Evolutionary conservation across 2,888 invertebrate genomes (phyloP).

Genomic region (Morpho achilles): DNA sequence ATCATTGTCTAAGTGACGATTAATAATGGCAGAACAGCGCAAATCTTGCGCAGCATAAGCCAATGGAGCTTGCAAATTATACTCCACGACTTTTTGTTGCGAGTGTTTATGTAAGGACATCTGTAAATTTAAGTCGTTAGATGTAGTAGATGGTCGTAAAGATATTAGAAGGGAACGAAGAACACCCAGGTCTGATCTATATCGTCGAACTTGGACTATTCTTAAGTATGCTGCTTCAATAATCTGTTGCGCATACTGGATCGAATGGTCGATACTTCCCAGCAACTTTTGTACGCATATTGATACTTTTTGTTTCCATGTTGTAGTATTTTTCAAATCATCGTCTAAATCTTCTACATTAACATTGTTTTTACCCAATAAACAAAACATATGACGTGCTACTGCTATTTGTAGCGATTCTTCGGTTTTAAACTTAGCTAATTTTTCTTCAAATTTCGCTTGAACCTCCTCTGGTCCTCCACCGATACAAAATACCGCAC

Average conservation of each 20-base stretch:
- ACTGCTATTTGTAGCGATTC: conserved; percentile 35
- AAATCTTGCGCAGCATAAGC: conserved; percentile 36
- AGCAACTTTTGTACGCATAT: conserved; percentile 37
- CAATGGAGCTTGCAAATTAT: conserved; percentile 39
- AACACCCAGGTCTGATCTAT: conserved; percentile 24
- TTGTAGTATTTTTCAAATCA: conserved; percentile 9
- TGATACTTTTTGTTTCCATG: conserved; percentile 42
- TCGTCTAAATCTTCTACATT: conserved; percentile 25
- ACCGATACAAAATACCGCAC: conserved; percentile 50
- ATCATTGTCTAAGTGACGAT: conserved; percentile 38
- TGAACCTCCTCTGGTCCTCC: conserved; percentile 42
- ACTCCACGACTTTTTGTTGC: conserved; percentile 36
- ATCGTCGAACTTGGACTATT: conserved; percentile 31
- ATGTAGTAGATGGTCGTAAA: conserved; percentile 26
- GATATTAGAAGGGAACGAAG: conserved; percentile 41
- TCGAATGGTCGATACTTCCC: conserved; percentile 37
- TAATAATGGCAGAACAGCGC: conserved; percentile 42
- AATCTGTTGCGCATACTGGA: conserved; percentile 41
- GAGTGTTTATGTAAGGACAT: conserved; percentile 37
- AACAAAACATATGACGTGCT: conserved; percentile 33
- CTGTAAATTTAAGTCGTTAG: conserved; percentile 23
- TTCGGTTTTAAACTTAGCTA: conserved; percentile 29
- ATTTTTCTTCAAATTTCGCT: conserved; percentile 29
- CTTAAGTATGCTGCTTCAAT: conserved; percentile 41
- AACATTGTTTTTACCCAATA: conserved; percentile 28